Percentiles rank a stretch among this genome's conserved stretches.
phyloP scores from a whole-genome alignment of 2,888 invertebrate species.

The Stegophylla sp. region DNA sequence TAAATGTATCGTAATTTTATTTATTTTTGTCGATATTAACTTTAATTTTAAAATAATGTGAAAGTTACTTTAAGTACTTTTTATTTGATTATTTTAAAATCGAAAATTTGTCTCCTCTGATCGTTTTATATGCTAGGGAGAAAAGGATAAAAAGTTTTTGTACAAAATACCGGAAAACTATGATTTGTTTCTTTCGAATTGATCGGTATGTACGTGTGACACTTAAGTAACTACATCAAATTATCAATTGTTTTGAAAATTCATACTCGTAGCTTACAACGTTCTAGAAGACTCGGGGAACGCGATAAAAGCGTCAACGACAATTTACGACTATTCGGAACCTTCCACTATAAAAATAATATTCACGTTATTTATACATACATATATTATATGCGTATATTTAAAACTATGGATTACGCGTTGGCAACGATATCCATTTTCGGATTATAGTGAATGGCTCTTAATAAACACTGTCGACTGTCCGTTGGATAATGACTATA shows the following conservation, averaged over 20 bases:
- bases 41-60: no score
- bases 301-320: conserved; percentile 15
- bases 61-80: no score
- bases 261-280: neutral
- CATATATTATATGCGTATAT: neutral
- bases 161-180: neutral
- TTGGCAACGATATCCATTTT: conserved; percentile 18
- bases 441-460: conserved; percentile 7
- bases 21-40: no score
- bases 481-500: neutral
- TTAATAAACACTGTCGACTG: neutral
- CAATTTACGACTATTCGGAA: conserved; percentile 18
- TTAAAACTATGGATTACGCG: conserved; percentile 2
- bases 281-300: neutral
- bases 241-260: conserved; percentile 21
- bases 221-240: neutral
- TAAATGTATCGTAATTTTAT: no score
- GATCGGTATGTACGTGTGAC: neutral
- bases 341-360: conserved; percentile 14
- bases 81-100: no score
- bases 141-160: no score
- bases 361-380: conserved; percentile 14
- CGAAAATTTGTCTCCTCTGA: no score
- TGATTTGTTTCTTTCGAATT: neutral
- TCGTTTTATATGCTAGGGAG: no score